Evolutionary conservation across 2,797 vertebrate species (phyloP), one percentile per base, ranked within the genome.

Genomic region (Sebastes minor): DNA sequence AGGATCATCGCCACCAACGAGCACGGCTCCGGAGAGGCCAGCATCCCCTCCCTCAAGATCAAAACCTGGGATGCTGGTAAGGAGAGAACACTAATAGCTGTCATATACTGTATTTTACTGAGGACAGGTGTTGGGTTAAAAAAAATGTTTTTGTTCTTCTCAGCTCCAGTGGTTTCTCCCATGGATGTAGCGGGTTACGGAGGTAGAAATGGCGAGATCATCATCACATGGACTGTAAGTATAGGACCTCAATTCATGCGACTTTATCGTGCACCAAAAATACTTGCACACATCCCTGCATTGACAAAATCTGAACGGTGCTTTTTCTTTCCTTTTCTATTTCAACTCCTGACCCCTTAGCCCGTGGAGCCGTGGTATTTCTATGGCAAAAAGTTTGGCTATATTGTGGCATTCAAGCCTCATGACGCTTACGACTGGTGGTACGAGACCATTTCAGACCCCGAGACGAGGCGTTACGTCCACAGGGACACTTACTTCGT

Each of bases 321-420:
- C 75, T 23, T 61, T 13, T 18, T 33, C 12, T 13, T 63, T 20
- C 8, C 56, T 13, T 14, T 35, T 22, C 16, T 10, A 2, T 80
- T 61, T 86, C 53, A 8, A 32, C 30, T 62, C 56, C 23, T 18
- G 0, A 27, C 56, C 33, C 22, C 11, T 9, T 84, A 99, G 99
- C 98, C 98, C 60, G 95, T 99, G 83, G 93, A 97, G 85, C 97
- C 97, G 3, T 98, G 98, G 95, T 97, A 95, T 88, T 98, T 98
- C 90, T 99, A 95, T 2, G 98, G 99, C 59, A 98, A 97, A 88
- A 97, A 97, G 86, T 99, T 99, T 85, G 98, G 98, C 83, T 99
- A 99, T 82, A 95, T 97, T 2, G 97, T 99, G 66, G 97, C 96
- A 3, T 99, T 99, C 89, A 99, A 98, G 87, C 96, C 97, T n/a